Base-by-base conservation (phyloP, 2,888 invertebrate species). In the Pseudoips prasinana region DNA sequence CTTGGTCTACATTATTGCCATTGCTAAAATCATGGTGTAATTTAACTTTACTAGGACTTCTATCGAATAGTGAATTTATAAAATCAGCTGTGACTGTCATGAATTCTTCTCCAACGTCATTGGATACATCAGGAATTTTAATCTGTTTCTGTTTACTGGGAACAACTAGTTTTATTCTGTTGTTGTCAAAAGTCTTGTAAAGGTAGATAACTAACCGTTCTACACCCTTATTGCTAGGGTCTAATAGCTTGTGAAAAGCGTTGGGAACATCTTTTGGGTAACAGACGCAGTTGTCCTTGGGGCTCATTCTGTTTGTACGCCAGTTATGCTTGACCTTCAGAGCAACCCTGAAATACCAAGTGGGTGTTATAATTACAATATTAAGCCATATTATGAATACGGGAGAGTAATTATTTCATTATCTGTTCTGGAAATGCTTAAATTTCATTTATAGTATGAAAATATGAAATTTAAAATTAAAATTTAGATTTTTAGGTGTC, bases 131-230 rank as follows among this genome's bases (percentile, higher is more conserved):
- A 3, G 80, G 78, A 22, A 83, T 64, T n/a, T 47, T 10, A 0
- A 7, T 5, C 52, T 86, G 85, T 39, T 69, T 77, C 7, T 64
- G 44, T 7, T 10, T 19, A 25, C 55, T 66, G 1, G 85, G 85
- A 7, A 69, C 52, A 25, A 71, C 75, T 11, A 71, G 31, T 22
- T 61, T 54, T 2, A 78, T 33, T 22, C 59, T 26, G 5, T 58
- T 38, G 2, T 64, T 53, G 0, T 17, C 9, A 3, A 29, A 7
- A 24, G 65, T 51, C 48, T 40, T 68, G 38, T 79, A 86, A 0
- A 81, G 29, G 40, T 70, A 77, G 1, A 82, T 45, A 0, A 82
- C 73, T 3, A 79, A 36, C 43, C 84, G 66, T 36, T 74, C 64
- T 2, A 66, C 36, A 0, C 58, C 56, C n/a, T 40, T 22, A 2